Evolutionary conservation across 2,797 vertebrate species (phyloP).

Genomic region (Stomatorhinus walkeri): DNA sequence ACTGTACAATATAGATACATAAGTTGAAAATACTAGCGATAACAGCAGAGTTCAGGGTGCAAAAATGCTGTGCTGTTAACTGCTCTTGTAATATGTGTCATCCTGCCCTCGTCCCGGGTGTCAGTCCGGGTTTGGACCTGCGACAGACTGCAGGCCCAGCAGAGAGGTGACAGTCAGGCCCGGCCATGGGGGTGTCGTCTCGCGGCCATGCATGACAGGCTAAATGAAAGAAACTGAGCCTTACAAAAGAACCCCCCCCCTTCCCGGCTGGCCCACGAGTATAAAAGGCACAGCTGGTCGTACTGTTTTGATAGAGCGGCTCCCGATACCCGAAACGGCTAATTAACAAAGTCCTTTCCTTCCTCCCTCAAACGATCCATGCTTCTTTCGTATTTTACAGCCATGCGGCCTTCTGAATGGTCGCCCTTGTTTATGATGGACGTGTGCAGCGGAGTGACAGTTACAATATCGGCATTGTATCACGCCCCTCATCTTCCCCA

Average conservation of each 20-base stretch:
- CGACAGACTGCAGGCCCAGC: background rate
- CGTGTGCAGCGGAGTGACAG: slow-evolving; percentile 41
- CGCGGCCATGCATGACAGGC: background rate
- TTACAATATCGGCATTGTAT: slow-evolving; percentile 62
- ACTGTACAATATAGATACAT: background rate
- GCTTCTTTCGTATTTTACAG: slow-evolving; percentile 66
- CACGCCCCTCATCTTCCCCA: slow-evolving; percentile 37
- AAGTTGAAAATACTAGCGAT: background rate
- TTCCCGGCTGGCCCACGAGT: slow-evolving; percentile 62
- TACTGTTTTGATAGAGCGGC: slow-evolving; percentile 77
- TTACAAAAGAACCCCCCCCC: slow-evolving; percentile 49
- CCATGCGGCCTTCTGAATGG: slow-evolving; percentile 50
- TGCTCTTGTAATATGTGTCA: background rate
- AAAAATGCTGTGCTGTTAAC: background rate
- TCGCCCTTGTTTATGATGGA: slow-evolving; percentile 55
- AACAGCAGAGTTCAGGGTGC: background rate
- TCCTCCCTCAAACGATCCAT: slow-evolving; percentile 38
- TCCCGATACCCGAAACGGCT: slow-evolving; percentile 70
- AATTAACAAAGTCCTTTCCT: slow-evolving; percentile 72
- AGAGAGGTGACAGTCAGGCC: slow-evolving; percentile 1
- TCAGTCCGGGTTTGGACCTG: background rate
- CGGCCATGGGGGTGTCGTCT: background rate
- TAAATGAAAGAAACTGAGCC: slow-evolving; percentile 44
- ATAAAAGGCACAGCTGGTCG: slow-evolving; percentile 89
- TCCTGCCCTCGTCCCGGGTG: background rate